These are phyloP conservation scores for Spea bombifrons DNA, from an alignment of 2,113 vertebrate species.

Conservation along the genomic window DNA sequence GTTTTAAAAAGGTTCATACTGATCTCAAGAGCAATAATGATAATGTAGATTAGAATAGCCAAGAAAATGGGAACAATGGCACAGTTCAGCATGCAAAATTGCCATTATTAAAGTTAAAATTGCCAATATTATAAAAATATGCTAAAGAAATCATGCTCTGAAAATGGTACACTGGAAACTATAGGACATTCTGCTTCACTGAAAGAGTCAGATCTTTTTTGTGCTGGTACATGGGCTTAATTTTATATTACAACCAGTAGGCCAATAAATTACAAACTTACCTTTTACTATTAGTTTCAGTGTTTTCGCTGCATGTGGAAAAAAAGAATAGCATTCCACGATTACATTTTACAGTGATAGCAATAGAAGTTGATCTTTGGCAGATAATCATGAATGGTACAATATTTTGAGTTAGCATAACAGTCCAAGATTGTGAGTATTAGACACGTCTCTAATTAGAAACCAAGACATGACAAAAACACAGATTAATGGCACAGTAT, in stretches of 20 bases:
- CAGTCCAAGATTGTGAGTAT: not conserved
- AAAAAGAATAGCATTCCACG: not conserved
- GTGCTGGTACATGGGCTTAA: too few species aligned
- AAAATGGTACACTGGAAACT: too few species aligned
- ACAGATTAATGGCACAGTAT: not conserved
- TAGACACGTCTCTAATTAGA: not conserved
- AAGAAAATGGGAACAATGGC: too few species aligned
- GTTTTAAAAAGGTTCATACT: too few species aligned
- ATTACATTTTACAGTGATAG: not conserved
- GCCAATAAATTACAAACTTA: not conserved
- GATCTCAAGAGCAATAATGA: too few species aligned
- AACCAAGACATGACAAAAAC: not conserved
- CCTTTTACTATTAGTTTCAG: conserved; percentile 8
- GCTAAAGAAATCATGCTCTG: too few species aligned
- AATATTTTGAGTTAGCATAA: not conserved
- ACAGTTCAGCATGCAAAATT: too few species aligned
- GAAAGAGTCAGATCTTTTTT: too few species aligned
- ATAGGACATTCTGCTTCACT: too few species aligned
- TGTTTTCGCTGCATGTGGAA: not conserved
- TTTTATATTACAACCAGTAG: not conserved
- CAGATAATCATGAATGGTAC: not conserved
- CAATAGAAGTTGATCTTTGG: not conserved
- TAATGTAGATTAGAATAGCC: too few species aligned
- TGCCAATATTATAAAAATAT: too few species aligned
- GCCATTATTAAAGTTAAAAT: too few species aligned